Percentiles rank a stretch among this genome's conserved stretches.
Evolutionary conservation across 2,797 vertebrate genomes (phyloP).

Genomic region (Paratrypauchen microcephalus): DNA sequence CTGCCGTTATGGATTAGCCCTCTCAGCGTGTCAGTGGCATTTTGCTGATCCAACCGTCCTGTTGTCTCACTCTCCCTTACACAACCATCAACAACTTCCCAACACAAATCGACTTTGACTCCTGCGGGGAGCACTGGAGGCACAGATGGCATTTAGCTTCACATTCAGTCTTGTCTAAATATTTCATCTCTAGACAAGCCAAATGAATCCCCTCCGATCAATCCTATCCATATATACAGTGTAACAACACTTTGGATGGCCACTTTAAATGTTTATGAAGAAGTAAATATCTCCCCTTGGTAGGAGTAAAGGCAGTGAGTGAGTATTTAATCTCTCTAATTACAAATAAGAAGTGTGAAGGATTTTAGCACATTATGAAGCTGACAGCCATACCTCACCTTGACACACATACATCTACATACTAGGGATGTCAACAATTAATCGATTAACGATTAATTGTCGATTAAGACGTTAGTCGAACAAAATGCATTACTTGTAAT

Average conservation of each 20-base stretch:
- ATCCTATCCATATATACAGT: constrained; percentile 61
- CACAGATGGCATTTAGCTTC: constrained; percentile 74
- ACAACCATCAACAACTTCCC: constrained; percentile 67
- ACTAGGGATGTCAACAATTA: too few relatives aligned
- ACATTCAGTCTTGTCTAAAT: constrained; percentile 72
- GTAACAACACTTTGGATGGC: constrained; percentile 65
- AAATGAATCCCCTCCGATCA: constrained; percentile 70
- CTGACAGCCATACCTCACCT: constrained; percentile 4
- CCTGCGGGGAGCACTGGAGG: constrained; percentile 70
- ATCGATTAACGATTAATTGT: too few relatives aligned
- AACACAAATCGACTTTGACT: constrained; percentile 73
- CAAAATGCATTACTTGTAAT: too few relatives aligned
- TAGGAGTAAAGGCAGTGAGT: constrained; percentile 60
- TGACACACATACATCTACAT: background rate
- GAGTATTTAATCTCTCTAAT: constrained; percentile 68
- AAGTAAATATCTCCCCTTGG: constrained; percentile 55
- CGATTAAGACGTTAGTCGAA: too few relatives aligned
- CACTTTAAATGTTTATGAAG: constrained; percentile 55
- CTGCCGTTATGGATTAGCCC: constrained; percentile 67
- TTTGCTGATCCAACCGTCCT: constrained; percentile 65
- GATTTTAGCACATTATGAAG: constrained; percentile 41
- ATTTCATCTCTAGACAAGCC: constrained; percentile 73
- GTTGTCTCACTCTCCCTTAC: constrained; percentile 58
- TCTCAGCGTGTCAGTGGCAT: constrained; percentile 66
- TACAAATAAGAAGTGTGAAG: constrained; percentile 62